Percentiles rank a stretch among this genome's conserved stretches.
phyloP scores from a whole-genome alignment of 2,113 vertebrate genomes.

The Tapirus terrestris region DNA sequence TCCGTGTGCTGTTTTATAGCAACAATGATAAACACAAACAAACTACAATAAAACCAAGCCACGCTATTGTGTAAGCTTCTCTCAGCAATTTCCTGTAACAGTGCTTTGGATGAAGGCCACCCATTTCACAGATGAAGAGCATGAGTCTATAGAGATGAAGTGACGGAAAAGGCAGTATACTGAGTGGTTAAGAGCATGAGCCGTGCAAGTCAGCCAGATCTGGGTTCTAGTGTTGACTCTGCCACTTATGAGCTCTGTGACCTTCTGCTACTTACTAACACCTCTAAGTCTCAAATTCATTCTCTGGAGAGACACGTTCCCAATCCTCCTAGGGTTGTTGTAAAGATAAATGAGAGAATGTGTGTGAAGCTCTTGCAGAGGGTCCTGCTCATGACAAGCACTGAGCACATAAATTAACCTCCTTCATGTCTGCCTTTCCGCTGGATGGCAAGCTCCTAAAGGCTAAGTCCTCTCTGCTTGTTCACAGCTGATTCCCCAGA shows the following conservation, averaged over 20 bases:
- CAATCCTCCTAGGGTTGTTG: not conserved
- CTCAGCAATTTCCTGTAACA: not conserved
- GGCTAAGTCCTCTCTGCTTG: not conserved
- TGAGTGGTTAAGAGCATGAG: accelerated
- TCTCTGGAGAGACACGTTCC: not conserved
- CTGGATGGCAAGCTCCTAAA: not conserved
- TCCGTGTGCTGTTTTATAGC: not conserved
- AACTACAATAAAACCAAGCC: not conserved
- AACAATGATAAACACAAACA: not conserved
- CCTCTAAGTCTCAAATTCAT: not conserved
- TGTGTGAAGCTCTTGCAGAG: not conserved
- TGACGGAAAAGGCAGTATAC: accelerated
- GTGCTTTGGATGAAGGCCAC: not conserved
- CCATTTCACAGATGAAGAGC: not conserved
- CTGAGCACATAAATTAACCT: not conserved
- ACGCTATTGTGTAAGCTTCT: not conserved
- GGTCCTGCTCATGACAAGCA: not conserved
- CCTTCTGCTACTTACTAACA: not conserved
- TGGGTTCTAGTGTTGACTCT: not conserved
- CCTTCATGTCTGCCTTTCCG: not conserved
- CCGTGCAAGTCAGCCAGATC: not conserved
- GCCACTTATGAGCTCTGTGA: not conserved
- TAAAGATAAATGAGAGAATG: not conserved
- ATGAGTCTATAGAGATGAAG: accelerated
- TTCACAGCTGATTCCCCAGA: not conserved